These are phyloP conservation scores for Acanthurus tractus DNA, from an alignment of 2,797 vertebrate genomes.

Conservation along the genomic window DNA sequence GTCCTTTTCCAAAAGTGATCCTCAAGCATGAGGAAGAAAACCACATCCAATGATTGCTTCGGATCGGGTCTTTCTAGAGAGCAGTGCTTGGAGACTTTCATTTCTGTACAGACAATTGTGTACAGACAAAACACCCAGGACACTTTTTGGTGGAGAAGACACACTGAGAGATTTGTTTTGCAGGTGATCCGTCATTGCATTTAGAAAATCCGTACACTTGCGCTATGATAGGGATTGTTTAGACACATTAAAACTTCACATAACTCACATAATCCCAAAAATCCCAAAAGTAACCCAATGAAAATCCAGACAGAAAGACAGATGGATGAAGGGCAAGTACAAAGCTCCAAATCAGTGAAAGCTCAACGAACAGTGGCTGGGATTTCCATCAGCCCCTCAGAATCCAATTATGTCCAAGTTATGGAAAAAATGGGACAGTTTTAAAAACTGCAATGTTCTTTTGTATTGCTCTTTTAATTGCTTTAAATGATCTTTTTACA, in stretches of 20 bases:
- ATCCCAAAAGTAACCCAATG: slow-evolving; percentile 15
- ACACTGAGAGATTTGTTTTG: slow-evolving; percentile 20
- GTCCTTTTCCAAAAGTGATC: slow-evolving; percentile 55
- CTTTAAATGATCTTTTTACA: slow-evolving; percentile 54
- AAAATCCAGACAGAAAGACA: slow-evolving; percentile 41
- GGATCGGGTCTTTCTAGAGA: slow-evolving; percentile 23
- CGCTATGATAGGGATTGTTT: background rate
- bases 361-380: slow-evolving; percentile 67
- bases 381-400: slow-evolving; percentile 75
- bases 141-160: background rate
- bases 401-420: slow-evolving; percentile 78
- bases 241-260: slow-evolving; percentile 14
- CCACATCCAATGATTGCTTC: slow-evolving; percentile 34
- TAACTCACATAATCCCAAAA: slow-evolving; percentile 26
- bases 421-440: slow-evolving; percentile 72
- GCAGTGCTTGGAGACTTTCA: background rate
- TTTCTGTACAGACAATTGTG: slow-evolving; percentile 1
- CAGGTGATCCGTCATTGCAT: slow-evolving; percentile 15
- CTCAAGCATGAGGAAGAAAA: slow-evolving; percentile 35
- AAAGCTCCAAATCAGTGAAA: slow-evolving; percentile 57
- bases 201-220: slow-evolving; percentile 1
- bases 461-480: too few relatives aligned
- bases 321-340: slow-evolving; percentile 37
- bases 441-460: slow-evolving; percentile 53
- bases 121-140: background rate